Conservation (phyloP, 2,888 invertebrate species). For the Pediacus dermestoides region DNA sequence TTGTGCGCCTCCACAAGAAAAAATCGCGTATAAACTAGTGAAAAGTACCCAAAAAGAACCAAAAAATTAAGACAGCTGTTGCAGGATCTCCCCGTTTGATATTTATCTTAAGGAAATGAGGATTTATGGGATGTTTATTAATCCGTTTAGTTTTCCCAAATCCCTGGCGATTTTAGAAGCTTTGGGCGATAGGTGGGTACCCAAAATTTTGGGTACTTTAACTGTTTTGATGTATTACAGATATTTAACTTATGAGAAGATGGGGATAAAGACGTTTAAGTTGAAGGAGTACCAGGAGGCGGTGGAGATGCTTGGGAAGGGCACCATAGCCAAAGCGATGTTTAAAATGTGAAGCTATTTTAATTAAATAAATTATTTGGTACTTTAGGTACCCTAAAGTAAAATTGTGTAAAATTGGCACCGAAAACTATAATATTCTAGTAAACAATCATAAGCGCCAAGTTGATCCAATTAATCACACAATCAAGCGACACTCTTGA, state of each 20-base stretch:
- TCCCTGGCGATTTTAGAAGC: conserved; percentile 61
- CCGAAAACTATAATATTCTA: too few relatives aligned
- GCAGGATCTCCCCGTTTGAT: conserved; percentile 56
- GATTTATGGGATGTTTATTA: conserved; percentile 63
- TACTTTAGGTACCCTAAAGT: too few relatives aligned
- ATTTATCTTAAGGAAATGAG: conserved; percentile 63
- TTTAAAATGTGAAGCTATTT: conserved; percentile 54
- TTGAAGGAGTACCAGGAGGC: conserved; percentile 56
- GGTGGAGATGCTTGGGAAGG: conserved; percentile 53
- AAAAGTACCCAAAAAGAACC: too few relatives aligned
- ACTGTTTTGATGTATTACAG: conserved; percentile 35
- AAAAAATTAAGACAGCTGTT: too few relatives aligned
- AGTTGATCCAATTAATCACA: too few relatives aligned
- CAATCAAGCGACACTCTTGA: too few relatives aligned
- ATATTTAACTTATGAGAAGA: conserved; percentile 60
- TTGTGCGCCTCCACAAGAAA: conserved; percentile 57
- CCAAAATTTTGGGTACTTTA: too few relatives aligned
- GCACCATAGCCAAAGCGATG: conserved; percentile 60
- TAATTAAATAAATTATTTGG: too few relatives aligned
- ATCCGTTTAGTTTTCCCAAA: conserved; percentile 64
- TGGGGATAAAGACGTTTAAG: conserved; percentile 58
- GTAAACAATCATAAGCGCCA: too few relatives aligned
- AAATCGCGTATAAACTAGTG: conserved; percentile 47
- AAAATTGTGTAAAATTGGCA: too few relatives aligned
- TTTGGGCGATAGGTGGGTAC: conserved; percentile 56